Conservation (phyloP, 2,888 invertebrate species). For the Phania funesta region DNA sequence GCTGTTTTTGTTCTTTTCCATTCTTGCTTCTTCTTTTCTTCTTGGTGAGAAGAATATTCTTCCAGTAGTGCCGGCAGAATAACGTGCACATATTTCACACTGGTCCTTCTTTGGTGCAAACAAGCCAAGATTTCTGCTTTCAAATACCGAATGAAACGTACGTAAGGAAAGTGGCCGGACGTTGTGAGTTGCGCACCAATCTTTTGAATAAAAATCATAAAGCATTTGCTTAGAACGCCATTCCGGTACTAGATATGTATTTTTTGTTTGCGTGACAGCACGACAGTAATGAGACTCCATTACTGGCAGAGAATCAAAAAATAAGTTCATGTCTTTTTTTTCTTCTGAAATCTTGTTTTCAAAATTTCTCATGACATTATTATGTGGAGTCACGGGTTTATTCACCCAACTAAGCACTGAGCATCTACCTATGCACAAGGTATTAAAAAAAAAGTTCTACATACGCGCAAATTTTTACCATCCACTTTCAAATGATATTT, state of each 20-base stretch:
- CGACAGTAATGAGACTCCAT: no score
- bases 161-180: slow-evolving; percentile 44
- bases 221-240: slow-evolving; percentile 35
- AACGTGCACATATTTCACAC: no score
- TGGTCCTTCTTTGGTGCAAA: slow-evolving; percentile 45
- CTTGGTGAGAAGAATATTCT: slow-evolving; percentile 50
- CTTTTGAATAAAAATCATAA: slow-evolving; percentile 48
- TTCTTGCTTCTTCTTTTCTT: no score
- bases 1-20: slow-evolving; percentile 39
- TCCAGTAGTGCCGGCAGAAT: slow-evolving; percentile 42
- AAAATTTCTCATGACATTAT: slow-evolving; percentile 36
- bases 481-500: slow-evolving; percentile 22
- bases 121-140: slow-evolving; percentile 43
- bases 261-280: neutral
- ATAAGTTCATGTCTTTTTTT: slow-evolving; percentile 23
- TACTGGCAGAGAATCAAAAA: no score
- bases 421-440: slow-evolving; percentile 29
- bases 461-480: neutral
- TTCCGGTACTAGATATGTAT: slow-evolving; percentile 40
- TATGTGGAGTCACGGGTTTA: slow-evolving; percentile 27
- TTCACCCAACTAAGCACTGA: slow-evolving; percentile 39
- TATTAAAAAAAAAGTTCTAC: no score
- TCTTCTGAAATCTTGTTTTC: slow-evolving; percentile 17
- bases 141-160: slow-evolving; percentile 45
- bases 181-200: slow-evolving; percentile 46